Conservation (phyloP, 2,888 invertebrate species). For the Dolichomitus sp. region DNA sequence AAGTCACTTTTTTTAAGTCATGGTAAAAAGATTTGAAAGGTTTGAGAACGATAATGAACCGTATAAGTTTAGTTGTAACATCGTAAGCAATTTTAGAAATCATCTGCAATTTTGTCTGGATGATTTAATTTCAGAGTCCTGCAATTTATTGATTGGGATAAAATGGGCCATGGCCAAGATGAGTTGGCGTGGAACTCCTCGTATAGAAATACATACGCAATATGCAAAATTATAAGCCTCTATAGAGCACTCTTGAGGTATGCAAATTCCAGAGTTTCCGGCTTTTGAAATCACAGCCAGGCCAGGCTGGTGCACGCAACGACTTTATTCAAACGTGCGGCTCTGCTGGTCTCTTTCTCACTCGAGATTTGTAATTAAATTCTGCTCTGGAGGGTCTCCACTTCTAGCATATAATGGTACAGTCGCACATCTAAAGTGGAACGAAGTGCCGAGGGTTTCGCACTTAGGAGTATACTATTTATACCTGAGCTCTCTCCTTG, state of each 20-base stretch:
- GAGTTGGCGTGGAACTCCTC: background rate
- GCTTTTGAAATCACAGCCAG: constrained; percentile 48
- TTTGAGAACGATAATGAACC: too few species aligned
- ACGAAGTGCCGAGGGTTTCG: constrained; percentile 43
- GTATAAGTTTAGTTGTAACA: background rate
- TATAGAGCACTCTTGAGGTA: background rate
- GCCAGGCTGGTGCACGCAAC: constrained; percentile 10
- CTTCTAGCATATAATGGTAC: constrained; percentile 23
- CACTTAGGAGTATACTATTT: constrained; percentile 46
- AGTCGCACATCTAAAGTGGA: constrained; percentile 51
- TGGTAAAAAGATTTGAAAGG: too few species aligned
- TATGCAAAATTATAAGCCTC: constrained; percentile 18
- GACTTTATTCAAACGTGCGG: constrained; percentile 3
- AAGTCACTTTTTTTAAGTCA: too few species aligned
- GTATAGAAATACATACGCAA: background rate
- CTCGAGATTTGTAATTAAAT: constrained; percentile 55
- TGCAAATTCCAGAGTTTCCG: constrained; percentile 48
- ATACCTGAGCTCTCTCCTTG: constrained; percentile 21
- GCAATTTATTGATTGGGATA: background rate
- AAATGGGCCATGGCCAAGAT: background rate
- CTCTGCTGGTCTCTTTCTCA: constrained; percentile 9
- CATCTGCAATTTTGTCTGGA: background rate
- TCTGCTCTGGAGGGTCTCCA: constrained; percentile 23
- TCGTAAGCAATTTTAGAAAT: background rate
- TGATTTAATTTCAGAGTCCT: background rate